A percentile compares a stretch with the other conserved stretches of the same genome.
Conservation (phyloP, 1,140 invertebrate genomes). For the Lepeophtheirus salmonis region DNA sequence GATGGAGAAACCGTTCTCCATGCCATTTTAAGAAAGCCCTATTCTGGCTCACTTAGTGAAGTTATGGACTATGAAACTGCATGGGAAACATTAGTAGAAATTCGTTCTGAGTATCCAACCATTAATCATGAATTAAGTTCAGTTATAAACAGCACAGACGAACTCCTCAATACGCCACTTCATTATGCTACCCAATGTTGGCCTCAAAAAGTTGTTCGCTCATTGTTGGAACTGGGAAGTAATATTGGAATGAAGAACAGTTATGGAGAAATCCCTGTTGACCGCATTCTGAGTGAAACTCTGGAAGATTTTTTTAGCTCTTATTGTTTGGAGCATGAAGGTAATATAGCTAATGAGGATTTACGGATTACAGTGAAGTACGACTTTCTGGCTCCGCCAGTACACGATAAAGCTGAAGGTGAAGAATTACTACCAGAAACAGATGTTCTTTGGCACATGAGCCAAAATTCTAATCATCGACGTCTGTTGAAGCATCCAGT, state of each 20-base stretch:
- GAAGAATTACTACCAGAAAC: slow-evolving; percentile 32
- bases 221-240: slow-evolving; percentile 32
- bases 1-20: neutral
- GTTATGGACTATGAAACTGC: neutral
- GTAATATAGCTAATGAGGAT: slow-evolving; percentile 9
- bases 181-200: slow-evolving; percentile 46
- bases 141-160: slow-evolving; percentile 44
- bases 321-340: slow-evolving; percentile 28
- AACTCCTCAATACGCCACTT: slow-evolving; percentile 50
- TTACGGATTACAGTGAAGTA: slow-evolving; percentile 8
- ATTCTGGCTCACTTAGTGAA: neutral
- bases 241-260: slow-evolving; percentile 45
- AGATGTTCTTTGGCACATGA: slow-evolving; percentile 40
- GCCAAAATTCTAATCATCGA: slow-evolving; percentile 31
- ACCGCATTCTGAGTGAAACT: slow-evolving; percentile 40
- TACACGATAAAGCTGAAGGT: neutral
- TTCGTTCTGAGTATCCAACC: neutral
- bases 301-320: slow-evolving; percentile 46
- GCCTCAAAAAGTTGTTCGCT: neutral
- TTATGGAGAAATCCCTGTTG: slow-evolving; percentile 41
- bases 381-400: slow-evolving; percentile 12
- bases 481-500: slow-evolving; percentile 50
- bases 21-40: neutral
- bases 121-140: slow-evolving; percentile 26
- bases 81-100: neutral